A percentile compares a stretch with the other conserved stretches of the same genome.
These are phyloP conservation scores for Calidris pugnax DNA, from an alignment of 2,113 vertebrate species.

Conservation along the genomic window DNA sequence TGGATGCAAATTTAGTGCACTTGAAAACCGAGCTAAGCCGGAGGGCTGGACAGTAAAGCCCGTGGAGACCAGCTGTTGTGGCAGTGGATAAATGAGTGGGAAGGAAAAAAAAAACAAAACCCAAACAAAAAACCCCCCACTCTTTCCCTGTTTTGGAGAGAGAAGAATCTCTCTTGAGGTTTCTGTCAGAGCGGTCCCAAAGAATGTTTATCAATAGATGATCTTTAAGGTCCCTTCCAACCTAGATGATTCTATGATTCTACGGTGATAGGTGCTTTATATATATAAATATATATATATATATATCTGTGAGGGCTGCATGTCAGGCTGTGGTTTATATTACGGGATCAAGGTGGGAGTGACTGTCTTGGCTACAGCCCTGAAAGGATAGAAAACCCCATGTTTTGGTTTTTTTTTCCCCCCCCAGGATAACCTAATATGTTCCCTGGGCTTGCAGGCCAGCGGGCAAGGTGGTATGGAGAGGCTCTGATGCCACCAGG, in stretches of 20 bases:
- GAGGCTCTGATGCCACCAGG: neutral
- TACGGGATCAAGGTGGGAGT: neutral
- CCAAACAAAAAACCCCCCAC: neutral
- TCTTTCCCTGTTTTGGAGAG: neutral
- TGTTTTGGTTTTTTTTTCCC: no score
- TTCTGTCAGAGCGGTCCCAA: neutral
- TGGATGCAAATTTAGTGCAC: neutral
- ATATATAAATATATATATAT: no score
- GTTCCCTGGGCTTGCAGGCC: neutral
- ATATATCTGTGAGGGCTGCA: neutral
- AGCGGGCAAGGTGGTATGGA: neutral
- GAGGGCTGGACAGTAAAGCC: neutral
- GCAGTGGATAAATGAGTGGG: neutral
- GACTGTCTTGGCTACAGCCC: neutral
- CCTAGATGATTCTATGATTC: no score
- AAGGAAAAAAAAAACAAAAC: neutral
- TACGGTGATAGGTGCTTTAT: no score
- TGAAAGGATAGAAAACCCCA: neutral
- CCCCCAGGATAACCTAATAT: no score
- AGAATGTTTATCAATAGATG: no score
- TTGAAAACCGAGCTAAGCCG: neutral
- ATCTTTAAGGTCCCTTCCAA: no score
- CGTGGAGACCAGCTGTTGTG: slow-evolving; percentile 2
- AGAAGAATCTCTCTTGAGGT: neutral
- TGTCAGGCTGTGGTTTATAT: neutral